A percentile compares a stretch with the other conserved stretches of the same genome.
Evolutionary conservation across 2,888 invertebrate species (phyloP).

Genomic region (Podotricha telesiphe): DNA sequence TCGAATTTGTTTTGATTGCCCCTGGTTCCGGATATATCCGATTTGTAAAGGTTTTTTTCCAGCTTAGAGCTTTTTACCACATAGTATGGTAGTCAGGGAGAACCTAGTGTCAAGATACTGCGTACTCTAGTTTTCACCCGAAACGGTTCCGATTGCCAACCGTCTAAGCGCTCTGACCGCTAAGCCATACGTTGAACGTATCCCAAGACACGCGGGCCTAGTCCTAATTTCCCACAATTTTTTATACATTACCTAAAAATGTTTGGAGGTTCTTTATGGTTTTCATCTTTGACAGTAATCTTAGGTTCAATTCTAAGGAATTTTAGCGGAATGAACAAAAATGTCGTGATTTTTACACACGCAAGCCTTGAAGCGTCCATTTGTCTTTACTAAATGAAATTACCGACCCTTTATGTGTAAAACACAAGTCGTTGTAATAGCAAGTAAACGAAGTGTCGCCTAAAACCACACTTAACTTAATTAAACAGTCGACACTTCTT

Average conservation of each 20-base stretch:
- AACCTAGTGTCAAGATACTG: not conserved
- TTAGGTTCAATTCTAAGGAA: conserved; percentile 2
- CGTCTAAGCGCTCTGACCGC: no score
- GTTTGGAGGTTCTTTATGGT: no score
- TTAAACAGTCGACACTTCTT: conserved; percentile 37
- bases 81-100: not conserved
- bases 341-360: conserved; percentile 26
- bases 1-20: conserved; percentile 79
- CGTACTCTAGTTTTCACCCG: not conserved
- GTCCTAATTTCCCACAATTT: no score
- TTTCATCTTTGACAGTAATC: no score
- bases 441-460: conserved; percentile 36
- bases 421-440: conserved; percentile 27
- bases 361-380: conserved; percentile 41
- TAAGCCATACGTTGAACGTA: no score
- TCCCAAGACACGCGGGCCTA: no score
- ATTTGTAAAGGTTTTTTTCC: conserved; percentile 13
- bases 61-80: not conserved
- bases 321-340: conserved; percentile 15
- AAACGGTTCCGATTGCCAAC: no score
- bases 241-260: no score
- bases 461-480: conserved; percentile 43
- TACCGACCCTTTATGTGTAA: conserved; percentile 30
- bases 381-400: conserved; percentile 47
- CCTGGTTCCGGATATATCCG: conserved; percentile 62